Evolutionary conservation across 2,113 vertebrate species (phyloP), one percentile per base, ranked within the genome.

Genomic region (Athene cunicularia): DNA sequence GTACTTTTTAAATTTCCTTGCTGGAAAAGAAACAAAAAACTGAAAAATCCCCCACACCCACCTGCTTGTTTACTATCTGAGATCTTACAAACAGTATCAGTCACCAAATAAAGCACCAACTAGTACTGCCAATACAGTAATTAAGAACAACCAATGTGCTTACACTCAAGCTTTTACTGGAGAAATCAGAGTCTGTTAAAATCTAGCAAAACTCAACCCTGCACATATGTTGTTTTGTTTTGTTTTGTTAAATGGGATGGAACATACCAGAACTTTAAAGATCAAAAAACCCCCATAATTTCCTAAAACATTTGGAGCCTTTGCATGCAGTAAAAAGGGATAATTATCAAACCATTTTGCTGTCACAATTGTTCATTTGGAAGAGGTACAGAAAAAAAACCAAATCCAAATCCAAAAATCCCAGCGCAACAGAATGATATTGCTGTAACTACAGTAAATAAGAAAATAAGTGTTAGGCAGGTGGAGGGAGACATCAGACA

Each of bases 171-270:
- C 84, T 87, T 96, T 86, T 90, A 83, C 47, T 39, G 47, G 55
- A 94, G 88, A 88, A 94, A 92, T 86, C 22, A 4, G 58, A 95
- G 63, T 33, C 90, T 94, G 91, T 76, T 93, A 88, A 97, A 96
- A 94, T 88, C 74, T 76, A 95, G 92, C 87, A 94, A 86, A 96
- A 93, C 79, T 90, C 93, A 97, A 82, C 67, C 88, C 93, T 52
- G 90, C 79, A 88, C 97, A 96, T 97, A 97, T 95, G 97, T 93
- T 97, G 96, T 96, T 96, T 97, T 96, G 88, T 92, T 94, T 93
- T 96, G 93, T 91, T 96, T 96, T 93, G 96, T 89, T 91, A 96
- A 97, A 97, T 95, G 82, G 90, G 90, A 95, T 86, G 87, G 93
- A 96, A 96, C 93, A 68, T 58, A 97, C 24, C 84, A 96, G 91